Evolutionary conservation across 2,113 vertebrate genomes (phyloP), one percentile per base, ranked within the genome.

Genomic region (Todiramphus chloris): DNA sequence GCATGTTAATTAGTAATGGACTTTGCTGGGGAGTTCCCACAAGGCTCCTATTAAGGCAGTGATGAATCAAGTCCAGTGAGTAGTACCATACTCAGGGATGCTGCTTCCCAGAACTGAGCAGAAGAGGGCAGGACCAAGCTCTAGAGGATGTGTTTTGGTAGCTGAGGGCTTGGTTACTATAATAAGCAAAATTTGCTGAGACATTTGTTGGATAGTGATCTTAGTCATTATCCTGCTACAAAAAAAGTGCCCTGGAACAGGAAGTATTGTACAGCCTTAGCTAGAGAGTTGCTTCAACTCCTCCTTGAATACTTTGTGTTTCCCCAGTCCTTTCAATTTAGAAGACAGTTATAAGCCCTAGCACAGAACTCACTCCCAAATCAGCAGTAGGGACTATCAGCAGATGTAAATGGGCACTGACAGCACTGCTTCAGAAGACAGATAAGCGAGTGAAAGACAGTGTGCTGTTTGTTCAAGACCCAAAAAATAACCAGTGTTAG

Each of bases 111-210:
- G 76, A 60, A 83, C 41, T 39, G 58, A 75, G 62, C 48, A 90
- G 39, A 44, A 25, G 48, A 75, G 72, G 43, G 21, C 59, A 96
- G 74, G 91, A 73, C 37, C 44, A 91, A 19, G 25, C 63, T 91
- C 59, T 53, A 63, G 68, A 90, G 85, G 79, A 92, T 35, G 59
- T 94, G 72, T 93, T 94, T 94, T 78, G 24, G 85, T 90, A 93
- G 46, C 60, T 83, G 83, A 92, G 55, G 23, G 12, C 43, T 64
- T 66, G 56, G 64, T 92, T 76, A 74, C 51, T 51, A 4, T 21
- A 83, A 77, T 79, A 90, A 97, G 80, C 33, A 92, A 89, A 79
- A 66, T 44, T 72, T 87, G 66, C 56, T 1, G 7, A 81, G 55
- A 12, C 33, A 59, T 76, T 64, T 94, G 35, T 64, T 73, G 66